These are phyloP conservation scores for Lates japonicus DNA, from an alignment of 2,797 vertebrate genomes.

Conservation along the genomic window DNA sequence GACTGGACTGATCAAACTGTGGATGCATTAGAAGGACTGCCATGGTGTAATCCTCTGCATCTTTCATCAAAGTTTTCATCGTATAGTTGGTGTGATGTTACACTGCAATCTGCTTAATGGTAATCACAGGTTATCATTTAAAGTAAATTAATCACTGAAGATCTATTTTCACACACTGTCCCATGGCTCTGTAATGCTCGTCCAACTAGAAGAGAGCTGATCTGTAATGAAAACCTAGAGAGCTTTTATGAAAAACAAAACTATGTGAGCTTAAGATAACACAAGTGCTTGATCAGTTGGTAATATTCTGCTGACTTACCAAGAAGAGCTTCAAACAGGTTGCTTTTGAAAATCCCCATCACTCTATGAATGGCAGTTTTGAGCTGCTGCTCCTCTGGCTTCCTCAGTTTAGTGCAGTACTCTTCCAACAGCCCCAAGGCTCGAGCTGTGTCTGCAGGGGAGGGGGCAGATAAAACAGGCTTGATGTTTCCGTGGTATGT, in stretches of 20 bases:
- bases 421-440: conserved; percentile 94
- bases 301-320: conserved; percentile 86
- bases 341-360: conserved; percentile 95
- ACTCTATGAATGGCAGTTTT: conserved; percentile 95
- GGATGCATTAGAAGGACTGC: conserved; percentile 1
- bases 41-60: conserved; percentile 4
- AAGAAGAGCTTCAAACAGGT: conserved; percentile 95
- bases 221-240: background rate
- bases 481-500: background rate
- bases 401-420: conserved; percentile 93
- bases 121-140: background rate
- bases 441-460: conserved; percentile 90
- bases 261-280: background rate
- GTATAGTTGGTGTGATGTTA: background rate
- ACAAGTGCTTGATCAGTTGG: background rate
- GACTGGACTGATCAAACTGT: background rate
- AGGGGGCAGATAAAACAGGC: conserved; percentile 8
- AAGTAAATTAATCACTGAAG: background rate
- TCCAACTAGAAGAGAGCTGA: background rate
- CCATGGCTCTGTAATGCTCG: background rate
- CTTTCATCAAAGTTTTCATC: conserved; percentile 9
- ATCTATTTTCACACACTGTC: background rate
- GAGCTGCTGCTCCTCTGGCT: conserved; percentile 92
- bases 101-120: background rate
- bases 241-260: background rate